phyloP scores from a whole-genome alignment of 2,113 vertebrate species.

The Grantiella picta region DNA sequence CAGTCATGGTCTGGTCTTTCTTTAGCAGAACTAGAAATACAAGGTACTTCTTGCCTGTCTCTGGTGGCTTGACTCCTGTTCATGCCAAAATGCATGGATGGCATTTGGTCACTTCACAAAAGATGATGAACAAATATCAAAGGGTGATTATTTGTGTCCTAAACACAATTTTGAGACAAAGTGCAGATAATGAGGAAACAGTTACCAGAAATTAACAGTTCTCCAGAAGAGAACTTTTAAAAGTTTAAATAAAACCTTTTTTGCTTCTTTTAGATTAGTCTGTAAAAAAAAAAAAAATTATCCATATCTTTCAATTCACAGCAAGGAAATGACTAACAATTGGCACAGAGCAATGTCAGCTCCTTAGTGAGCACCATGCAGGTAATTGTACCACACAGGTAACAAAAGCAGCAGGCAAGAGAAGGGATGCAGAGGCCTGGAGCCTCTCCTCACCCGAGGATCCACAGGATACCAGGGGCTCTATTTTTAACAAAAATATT shows the following conservation, averaged over 20 bases:
- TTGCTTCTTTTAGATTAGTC: fast-evolving
- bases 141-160: not conserved
- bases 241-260: not conserved
- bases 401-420: not conserved
- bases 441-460: not conserved
- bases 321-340: not conserved
- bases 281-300: not conserved
- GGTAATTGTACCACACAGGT: not conserved
- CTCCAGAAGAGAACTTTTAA: no score
- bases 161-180: not conserved
- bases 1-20: no score
- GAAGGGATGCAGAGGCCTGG: not conserved
- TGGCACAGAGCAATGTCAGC: not conserved
- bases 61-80: not conserved
- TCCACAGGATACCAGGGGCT: not conserved
- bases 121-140: not conserved
- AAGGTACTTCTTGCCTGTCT: not conserved
- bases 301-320: not conserved
- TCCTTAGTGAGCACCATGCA: not conserved
- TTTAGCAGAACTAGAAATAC: not conserved
- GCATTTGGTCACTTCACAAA: not conserved
- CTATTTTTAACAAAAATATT: not conserved
- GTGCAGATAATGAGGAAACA: not conserved
- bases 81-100: not conserved
- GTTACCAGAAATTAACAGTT: not conserved